phyloP scores from a whole-genome alignment of 2,797 vertebrate species.

The Siniperca obscura region DNA sequence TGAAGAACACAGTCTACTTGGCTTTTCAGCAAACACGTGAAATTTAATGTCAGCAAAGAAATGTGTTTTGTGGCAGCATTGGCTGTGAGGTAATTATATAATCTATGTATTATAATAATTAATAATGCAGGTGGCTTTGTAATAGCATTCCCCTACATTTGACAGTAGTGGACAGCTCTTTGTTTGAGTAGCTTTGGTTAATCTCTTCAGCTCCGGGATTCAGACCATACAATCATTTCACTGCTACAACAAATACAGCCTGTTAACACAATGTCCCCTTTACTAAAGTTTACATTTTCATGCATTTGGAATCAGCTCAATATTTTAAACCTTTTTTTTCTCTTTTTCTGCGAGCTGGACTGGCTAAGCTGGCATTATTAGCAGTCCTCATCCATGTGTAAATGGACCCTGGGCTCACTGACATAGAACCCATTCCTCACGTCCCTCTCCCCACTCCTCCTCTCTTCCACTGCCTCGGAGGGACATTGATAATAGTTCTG shows the following conservation, averaged over 20 bases:
- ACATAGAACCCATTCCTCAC: constrained; percentile 65
- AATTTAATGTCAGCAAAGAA: constrained; percentile 38
- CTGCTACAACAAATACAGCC: constrained; percentile 32
- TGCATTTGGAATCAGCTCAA: constrained; percentile 60
- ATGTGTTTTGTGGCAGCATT: constrained; percentile 21
- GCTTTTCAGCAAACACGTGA: constrained; percentile 39
- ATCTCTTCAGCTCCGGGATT: constrained; percentile 37
- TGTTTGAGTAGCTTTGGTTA: constrained; percentile 49
- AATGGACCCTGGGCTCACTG: constrained; percentile 74
- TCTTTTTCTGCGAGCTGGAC: constrained; percentile 44
- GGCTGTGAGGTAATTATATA: constrained; percentile 32
- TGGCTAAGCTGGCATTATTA: constrained; percentile 65
- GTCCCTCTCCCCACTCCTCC: constrained; percentile 43
- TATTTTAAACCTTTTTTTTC: constrained; percentile 55
- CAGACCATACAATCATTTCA: constrained; percentile 23
- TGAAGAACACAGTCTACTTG: constrained; percentile 23
- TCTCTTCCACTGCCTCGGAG: constrained; percentile 74
- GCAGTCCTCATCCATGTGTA: constrained; percentile 72
- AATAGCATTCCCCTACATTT: constrained; percentile 34
- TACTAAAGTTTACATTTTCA: constrained; percentile 61
- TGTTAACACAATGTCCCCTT: constrained; percentile 36
- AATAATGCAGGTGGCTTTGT: constrained; percentile 48
- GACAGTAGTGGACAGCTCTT: constrained; percentile 42
- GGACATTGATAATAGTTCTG: constrained; percentile 84
- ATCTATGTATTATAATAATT: constrained; percentile 33